These are phyloP conservation scores for Laterallus jamaicensis DNA, from an alignment of 2,113 vertebrate genomes.

Conservation along the genomic window DNA sequence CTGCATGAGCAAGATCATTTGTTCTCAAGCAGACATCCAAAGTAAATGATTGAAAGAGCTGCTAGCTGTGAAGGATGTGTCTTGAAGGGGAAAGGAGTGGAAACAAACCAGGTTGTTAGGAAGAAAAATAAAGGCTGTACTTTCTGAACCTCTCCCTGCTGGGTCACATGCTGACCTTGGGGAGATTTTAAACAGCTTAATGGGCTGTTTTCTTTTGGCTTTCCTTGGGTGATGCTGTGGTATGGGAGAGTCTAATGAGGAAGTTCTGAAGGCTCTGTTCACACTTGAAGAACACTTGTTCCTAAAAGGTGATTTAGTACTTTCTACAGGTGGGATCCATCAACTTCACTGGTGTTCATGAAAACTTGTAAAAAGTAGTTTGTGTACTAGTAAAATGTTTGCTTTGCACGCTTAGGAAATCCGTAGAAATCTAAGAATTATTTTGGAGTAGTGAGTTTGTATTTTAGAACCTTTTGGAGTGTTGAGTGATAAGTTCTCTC, in stretches of 20 bases:
- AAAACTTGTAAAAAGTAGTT: background rate
- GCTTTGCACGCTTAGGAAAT: background rate
- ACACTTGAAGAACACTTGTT: background rate
- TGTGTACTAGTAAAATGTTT: background rate
- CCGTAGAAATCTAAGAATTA: background rate
- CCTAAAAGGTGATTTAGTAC: background rate
- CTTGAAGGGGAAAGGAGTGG: constrained; percentile 72
- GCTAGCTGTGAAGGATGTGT: constrained; percentile 76
- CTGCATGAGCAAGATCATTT: constrained; percentile 80
- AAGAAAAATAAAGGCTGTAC: constrained; percentile 76
- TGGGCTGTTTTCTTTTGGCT: constrained; percentile 54
- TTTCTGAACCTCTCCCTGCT: constrained; percentile 74
- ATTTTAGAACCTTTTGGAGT: background rate
- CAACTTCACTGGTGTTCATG: background rate
- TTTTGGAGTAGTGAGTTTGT: background rate
- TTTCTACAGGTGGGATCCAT: background rate
- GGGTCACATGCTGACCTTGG: constrained; percentile 73
- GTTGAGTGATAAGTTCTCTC: background rate
- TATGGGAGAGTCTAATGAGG: constrained; percentile 15
- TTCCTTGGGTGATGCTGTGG: constrained; percentile 57
- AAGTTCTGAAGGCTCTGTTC: constrained; percentile 21
- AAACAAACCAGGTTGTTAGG: constrained; percentile 79
- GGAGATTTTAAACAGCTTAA: constrained; percentile 68
- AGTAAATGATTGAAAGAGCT: constrained; percentile 79
- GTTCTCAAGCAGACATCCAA: constrained; percentile 77